Base-by-base conservation (phyloP, 2,113 vertebrate genomes). In the Phylloscopus trochiloides region DNA sequence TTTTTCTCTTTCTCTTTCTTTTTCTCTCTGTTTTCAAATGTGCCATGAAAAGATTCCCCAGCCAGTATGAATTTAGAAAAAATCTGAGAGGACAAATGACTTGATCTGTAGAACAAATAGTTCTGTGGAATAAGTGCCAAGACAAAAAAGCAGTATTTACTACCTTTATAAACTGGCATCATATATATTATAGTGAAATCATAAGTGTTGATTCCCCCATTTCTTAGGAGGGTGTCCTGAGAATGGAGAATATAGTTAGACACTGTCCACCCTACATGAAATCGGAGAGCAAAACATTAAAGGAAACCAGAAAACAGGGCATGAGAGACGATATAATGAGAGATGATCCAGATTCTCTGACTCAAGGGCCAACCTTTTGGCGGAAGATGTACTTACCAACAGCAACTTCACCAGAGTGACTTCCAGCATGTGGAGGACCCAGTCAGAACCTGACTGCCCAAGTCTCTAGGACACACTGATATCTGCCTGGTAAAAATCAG, bases 1-100 rank as follows among this genome's bases (percentile, higher is more conserved):
- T 20, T 12, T 22, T 8, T 5, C 5, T 16, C 14, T 10, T 24
- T 12, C 10, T 3, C 3, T 17, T 11, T 36, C 7, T 24, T 5
- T 21, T 3, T 24, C 6, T 19, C 2, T 1, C 16, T 7, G 2
- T 38, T 65, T 85, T 63, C 18, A 62, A 52, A 71, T 20, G 14
- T 81, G 14, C 28, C 32, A 17, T 43, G 74, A 47, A 72, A 2
- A 32, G n/a, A 73, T 26, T 50, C 6, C 18, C 4, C 9, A 65
- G 22, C 6, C 10, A 51, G 29, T 42, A 65, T 20, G 36, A 59
- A 86, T 63, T 59, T 16, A 29, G 31, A 54, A 86, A 54, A 86
- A 74, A 58, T 43, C 20, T 6, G 16, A 80, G 47, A 40, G 9
- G 7, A 45, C 19, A 52, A 79, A 36, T 22, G 0, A 34, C 17